Conservation (phyloP, 1,140 invertebrate genomes). For the Lepidurus apus region DNA sequence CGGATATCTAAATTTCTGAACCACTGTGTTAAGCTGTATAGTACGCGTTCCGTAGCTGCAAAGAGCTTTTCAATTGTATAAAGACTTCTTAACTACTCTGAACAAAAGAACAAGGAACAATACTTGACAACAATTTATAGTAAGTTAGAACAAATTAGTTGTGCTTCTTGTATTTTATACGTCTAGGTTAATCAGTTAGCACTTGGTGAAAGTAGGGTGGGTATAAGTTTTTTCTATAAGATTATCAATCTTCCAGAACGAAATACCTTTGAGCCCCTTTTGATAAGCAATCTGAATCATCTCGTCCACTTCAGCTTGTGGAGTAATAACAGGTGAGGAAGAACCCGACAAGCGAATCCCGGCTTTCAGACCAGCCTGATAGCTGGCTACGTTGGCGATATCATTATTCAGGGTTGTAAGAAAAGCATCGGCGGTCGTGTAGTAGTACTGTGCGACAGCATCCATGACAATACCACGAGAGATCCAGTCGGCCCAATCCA, state of each 20-base stretch:
- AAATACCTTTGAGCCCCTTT: slow-evolving; percentile 31
- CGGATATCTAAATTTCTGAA: no score
- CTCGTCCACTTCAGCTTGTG: slow-evolving; percentile 29
- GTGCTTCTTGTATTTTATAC: not conserved
- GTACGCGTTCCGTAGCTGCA: no score
- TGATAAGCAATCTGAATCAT: slow-evolving; percentile 32
- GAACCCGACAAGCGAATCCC: slow-evolving; percentile 31
- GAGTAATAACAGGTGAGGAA: slow-evolving; percentile 24
- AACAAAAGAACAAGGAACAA: no score
- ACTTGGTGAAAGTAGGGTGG: not conserved
- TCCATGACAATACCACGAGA: slow-evolving; percentile 27
- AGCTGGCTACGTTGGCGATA: slow-evolving; percentile 27
- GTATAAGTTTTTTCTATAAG: slow-evolving; percentile 26
- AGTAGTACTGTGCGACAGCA: slow-evolving; percentile 31
- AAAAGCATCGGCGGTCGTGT: slow-evolving; percentile 28
- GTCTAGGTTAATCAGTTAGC: not conserved
- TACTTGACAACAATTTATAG: no score
- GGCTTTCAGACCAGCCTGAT: slow-evolving; percentile 25
- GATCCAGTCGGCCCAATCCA: slow-evolving; percentile 34
- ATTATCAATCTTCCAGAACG: slow-evolving; percentile 32
- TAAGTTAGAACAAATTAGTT: no score
- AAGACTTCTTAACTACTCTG: no score
- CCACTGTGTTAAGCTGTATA: no score
- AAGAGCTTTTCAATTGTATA: no score
- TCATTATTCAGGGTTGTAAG: slow-evolving; percentile 26